A percentile compares a stretch with the other conserved stretches of the same genome.
Evolutionary conservation across 2,888 invertebrate species (phyloP).

Genomic region (Vanessa cardui): DNA sequence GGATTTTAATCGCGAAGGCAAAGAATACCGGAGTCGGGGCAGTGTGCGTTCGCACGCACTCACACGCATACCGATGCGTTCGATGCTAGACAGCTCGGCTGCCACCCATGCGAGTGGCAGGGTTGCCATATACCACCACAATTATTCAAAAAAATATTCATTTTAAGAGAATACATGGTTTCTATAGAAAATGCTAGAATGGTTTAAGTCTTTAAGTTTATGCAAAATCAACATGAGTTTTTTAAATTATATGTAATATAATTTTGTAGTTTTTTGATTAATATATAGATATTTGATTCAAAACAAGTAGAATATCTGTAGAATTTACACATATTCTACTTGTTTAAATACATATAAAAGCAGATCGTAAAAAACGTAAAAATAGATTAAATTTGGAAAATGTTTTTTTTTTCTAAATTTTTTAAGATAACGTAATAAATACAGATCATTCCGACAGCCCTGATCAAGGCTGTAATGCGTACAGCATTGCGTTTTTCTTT

Average conservation of each 20-base stretch:
- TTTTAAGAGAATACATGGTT: too few relatives aligned
- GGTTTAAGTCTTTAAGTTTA: background rate
- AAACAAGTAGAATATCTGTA: too few relatives aligned
- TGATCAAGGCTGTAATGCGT: constrained; percentile 47
- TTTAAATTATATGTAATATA: background rate
- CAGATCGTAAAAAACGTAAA: too few relatives aligned
- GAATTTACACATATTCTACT: too few relatives aligned
- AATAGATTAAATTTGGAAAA: too few relatives aligned
- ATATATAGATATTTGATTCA: too few relatives aligned
- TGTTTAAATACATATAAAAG: too few relatives aligned
- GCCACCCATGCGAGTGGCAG: constrained; percentile 53
- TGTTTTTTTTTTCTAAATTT: too few relatives aligned
- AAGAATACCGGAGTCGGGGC: constrained; percentile 10
- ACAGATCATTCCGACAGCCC: constrained; percentile 17
- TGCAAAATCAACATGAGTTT: background rate
- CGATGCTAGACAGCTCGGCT: constrained; percentile 65
- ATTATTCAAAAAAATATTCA: background rate
- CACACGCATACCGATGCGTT: constrained; percentile 37
- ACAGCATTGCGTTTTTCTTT: constrained; percentile 44
- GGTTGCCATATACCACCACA: constrained; percentile 5
- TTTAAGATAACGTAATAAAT: too few relatives aligned
- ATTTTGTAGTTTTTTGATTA: background rate
- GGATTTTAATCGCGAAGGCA: constrained; percentile 3
- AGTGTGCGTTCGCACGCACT: constrained; percentile 37
- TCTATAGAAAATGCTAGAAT: too few relatives aligned